phyloP scores from a whole-genome alignment of 1,140 invertebrate species.

The Spodoptera litura region DNA sequence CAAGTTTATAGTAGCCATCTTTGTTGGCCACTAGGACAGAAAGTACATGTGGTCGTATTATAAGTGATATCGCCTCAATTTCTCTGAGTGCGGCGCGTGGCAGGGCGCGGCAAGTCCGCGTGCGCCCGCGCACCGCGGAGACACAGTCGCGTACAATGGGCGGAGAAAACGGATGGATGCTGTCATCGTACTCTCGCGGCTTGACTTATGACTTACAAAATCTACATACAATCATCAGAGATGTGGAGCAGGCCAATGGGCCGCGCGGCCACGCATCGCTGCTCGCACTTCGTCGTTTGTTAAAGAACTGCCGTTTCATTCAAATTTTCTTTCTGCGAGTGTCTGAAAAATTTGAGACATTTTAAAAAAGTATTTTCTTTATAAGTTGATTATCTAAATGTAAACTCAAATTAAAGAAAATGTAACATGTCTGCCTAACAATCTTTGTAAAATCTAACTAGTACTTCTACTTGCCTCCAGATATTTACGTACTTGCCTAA shows the following conservation, averaged over 20 bases:
- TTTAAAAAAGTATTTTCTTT: too few relatives aligned
- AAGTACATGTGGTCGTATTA: constrained; percentile 69
- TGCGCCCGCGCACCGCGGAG: constrained; percentile 36
- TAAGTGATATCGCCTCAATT: constrained; percentile 77
- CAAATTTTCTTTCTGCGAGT: constrained; percentile 10
- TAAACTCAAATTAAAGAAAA: too few relatives aligned
- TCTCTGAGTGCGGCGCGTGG: constrained; percentile 64
- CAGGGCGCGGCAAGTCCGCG: constrained; percentile 55
- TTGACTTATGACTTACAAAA: constrained; percentile 82
- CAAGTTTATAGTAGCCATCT: constrained; percentile 52
- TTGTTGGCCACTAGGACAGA: constrained; percentile 76
- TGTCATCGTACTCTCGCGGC: constrained; percentile 71
- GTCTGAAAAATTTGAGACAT: constrained; percentile 3
- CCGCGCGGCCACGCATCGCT: constrained; percentile 64
- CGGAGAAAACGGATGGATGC: constrained; percentile 77
- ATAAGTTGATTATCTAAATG: too few relatives aligned
- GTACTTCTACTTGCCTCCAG: not conserved
- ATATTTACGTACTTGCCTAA: not conserved
- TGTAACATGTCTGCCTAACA: too few relatives aligned
- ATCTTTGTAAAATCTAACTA: not conserved
- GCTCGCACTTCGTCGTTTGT: constrained; percentile 9
- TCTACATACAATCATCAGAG: constrained; percentile 83
- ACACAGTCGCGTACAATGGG: constrained; percentile 61
- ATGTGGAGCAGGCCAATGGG: constrained; percentile 83
- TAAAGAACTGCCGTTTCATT: constrained; percentile 20